Evolutionary conservation across 2,888 invertebrate genomes (phyloP).

Genomic region (Panzeria rudis): DNA sequence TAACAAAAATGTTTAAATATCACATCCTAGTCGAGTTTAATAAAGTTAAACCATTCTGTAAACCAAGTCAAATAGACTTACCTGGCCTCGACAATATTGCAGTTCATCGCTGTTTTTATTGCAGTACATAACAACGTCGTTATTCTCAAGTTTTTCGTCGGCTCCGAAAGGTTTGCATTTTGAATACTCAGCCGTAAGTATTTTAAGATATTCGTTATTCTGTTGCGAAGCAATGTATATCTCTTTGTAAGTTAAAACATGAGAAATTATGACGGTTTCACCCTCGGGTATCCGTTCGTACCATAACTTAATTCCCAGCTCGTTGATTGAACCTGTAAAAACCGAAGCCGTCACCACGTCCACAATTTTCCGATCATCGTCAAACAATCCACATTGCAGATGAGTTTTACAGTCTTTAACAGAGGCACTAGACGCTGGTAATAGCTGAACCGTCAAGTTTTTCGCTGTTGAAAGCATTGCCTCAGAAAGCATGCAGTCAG

Average conservation of each 20-base stretch:
- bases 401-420: constrained; percentile 41
- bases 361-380: constrained; percentile 65
- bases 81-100: constrained; percentile 51
- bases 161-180: constrained; percentile 60
- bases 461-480: constrained; percentile 50
- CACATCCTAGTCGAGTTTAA: too few relatives aligned
- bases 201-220: constrained; percentile 67
- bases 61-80: not conserved
- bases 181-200: constrained; percentile 69
- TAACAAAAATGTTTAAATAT: not conserved
- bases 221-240: constrained; percentile 72
- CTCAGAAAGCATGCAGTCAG: constrained; percentile 62
- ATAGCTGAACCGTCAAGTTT: constrained; percentile 58
- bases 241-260: constrained; percentile 72
- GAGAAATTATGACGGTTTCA: constrained; percentile 68
- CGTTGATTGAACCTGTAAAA: constrained; percentile 69
- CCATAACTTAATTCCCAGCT: constrained; percentile 73
- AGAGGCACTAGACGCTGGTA: constrained; percentile 38
- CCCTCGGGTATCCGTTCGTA: constrained; percentile 70
- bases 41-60: not conserved
- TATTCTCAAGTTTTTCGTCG: constrained; percentile 54
- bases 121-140: constrained; percentile 67
- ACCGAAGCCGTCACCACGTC: constrained; percentile 70
- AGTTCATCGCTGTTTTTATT: not conserved
- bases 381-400: constrained; percentile 60